These are phyloP conservation scores for Acronicta leporina DNA, from an alignment of 2,888 invertebrate species.

Conservation along the genomic window DNA sequence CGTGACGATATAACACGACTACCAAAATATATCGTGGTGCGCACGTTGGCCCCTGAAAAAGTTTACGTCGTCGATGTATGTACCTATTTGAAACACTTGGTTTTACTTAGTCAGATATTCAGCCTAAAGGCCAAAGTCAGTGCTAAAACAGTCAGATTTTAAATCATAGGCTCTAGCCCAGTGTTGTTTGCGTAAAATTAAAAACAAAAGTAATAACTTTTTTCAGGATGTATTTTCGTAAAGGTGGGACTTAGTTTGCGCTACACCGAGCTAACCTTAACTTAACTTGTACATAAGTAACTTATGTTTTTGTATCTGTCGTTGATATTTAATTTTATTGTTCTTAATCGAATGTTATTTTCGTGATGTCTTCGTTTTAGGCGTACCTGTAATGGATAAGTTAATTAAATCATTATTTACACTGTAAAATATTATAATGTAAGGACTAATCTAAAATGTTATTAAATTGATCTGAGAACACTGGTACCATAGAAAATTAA, in stretches of 20 bases:
- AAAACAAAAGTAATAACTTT: slow-evolving; percentile 25
- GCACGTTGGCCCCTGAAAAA: slow-evolving; percentile 24
- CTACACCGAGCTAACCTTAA: slow-evolving; percentile 70
- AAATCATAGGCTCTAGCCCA: not conserved
- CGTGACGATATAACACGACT: too few species aligned
- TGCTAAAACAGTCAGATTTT: not conserved
- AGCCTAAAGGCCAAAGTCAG: slow-evolving; percentile 15
- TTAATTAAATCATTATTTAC: slow-evolving; percentile 36
- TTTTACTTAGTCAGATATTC: slow-evolving; percentile 9
- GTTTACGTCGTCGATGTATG: slow-evolving; percentile 28
- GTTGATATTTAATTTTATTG: slow-evolving; percentile 65
- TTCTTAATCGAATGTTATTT: slow-evolving; percentile 66
- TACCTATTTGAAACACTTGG: not conserved
- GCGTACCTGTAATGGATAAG: slow-evolving; percentile 78
- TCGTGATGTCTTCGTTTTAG: slow-evolving; percentile 75
- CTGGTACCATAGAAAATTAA: slow-evolving; percentile 74
- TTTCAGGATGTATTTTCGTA: slow-evolving; percentile 46
- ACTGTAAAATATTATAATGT: not conserved
- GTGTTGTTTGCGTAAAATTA: not conserved
- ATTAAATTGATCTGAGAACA: slow-evolving; percentile 53
- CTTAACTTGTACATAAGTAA: slow-evolving; percentile 76
- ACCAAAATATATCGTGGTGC: not conserved
- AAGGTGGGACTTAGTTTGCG: slow-evolving; percentile 78
- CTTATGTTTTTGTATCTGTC: slow-evolving; percentile 71
- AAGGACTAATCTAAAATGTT: slow-evolving; percentile 8